These are phyloP conservation scores for Pseudomugil tenellus DNA, from an alignment of 2,797 vertebrate genomes.

Conservation along the genomic window DNA sequence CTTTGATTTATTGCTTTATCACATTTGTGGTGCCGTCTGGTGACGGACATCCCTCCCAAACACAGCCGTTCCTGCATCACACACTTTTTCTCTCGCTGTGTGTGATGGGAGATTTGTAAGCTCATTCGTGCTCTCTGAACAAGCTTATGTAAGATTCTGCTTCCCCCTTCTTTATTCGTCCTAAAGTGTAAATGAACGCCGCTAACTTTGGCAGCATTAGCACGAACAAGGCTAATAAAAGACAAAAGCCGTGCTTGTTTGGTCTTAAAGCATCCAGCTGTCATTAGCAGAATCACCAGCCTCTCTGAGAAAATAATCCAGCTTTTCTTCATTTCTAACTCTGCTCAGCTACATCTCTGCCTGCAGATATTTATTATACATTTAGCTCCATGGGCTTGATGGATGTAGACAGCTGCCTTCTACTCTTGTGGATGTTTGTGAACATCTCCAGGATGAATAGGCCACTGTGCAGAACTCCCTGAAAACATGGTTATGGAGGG, in stretches of 20 bases:
- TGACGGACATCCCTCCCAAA: slow-evolving; percentile 44
- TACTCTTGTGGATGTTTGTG: slow-evolving; percentile 2
- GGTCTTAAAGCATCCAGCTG: slow-evolving; percentile 19
- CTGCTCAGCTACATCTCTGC: slow-evolving; percentile 2
- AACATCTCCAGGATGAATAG: slow-evolving; percentile 20
- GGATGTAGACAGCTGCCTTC: neutral
- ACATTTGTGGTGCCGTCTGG: slow-evolving; percentile 22
- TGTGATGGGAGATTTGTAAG: slow-evolving; percentile 9
- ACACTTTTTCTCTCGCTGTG: slow-evolving; percentile 52
- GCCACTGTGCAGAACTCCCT: slow-evolving; percentile 7
- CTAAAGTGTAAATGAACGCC: neutral
- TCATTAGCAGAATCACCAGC: slow-evolving; percentile 44
- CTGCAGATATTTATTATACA: neutral
- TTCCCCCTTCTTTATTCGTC: neutral
- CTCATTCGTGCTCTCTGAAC: neutral
- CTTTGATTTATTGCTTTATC: slow-evolving; percentile 14
- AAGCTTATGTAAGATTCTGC: neutral
- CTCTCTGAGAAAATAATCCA: slow-evolving; percentile 45
- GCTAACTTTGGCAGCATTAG: neutral
- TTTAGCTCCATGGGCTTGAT: neutral
- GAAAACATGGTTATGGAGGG: slow-evolving; percentile 14
- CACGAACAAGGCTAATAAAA: neutral
- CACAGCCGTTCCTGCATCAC: slow-evolving; percentile 27
- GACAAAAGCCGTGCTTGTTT: slow-evolving; percentile 1
- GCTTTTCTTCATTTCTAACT: slow-evolving; percentile 1